A percentile compares a stretch with the other conserved stretches of the same genome.
phyloP scores from a whole-genome alignment of 1,140 invertebrate genomes.

The Melitaea cinxia region DNA sequence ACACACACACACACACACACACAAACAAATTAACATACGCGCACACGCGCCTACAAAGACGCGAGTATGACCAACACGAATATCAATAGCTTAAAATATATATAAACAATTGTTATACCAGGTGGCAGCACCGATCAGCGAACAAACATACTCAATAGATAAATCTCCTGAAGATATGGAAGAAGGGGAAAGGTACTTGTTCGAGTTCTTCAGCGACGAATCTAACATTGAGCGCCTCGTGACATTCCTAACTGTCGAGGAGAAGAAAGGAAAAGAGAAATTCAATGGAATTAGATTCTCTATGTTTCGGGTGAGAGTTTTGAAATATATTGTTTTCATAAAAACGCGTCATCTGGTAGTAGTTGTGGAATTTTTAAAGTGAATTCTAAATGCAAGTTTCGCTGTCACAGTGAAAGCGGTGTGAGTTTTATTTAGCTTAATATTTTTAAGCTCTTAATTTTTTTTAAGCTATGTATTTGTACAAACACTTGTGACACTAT shows the following conservation, averaged over 20 bases:
- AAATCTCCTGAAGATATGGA: constrained; percentile 75
- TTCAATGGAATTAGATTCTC: constrained; percentile 86
- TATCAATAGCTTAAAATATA: neutral
- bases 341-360: neutral
- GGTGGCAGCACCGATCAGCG: constrained; percentile 60
- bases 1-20: no score
- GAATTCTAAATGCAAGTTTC: no score
- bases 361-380: no score
- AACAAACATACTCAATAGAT: constrained; percentile 55
- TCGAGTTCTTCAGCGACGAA: constrained; percentile 86
- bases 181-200: constrained; percentile 85
- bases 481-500: no score
- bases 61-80: neutral
- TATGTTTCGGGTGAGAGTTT: constrained; percentile 86
- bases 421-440: no score
- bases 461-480: no score
- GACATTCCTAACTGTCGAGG: constrained; percentile 90
- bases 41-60: no score
- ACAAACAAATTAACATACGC: no score
- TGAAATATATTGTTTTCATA: no score
- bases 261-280: constrained; percentile 92
- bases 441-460: no score
- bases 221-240: constrained; percentile 89
- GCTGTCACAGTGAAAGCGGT: no score
- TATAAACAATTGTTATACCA: constrained; percentile 17